Base-by-base conservation (phyloP, 2,113 vertebrate genomes). In the Dryoscopus gambensis region DNA sequence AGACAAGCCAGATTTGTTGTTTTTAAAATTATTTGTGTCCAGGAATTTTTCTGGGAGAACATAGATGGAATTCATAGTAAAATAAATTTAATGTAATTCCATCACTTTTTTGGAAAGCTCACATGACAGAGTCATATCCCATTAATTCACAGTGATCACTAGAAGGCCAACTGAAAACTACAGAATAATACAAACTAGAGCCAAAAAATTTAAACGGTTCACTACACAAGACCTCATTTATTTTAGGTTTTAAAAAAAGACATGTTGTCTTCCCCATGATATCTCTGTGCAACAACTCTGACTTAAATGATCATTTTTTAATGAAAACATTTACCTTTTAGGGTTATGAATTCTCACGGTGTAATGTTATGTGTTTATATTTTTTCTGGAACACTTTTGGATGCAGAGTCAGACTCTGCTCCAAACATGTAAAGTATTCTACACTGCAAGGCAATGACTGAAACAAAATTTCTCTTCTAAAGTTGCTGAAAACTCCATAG, bases 1-100 rank as follows among this genome's bases (percentile, higher is more conserved):
- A 95, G 90, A 92, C 74, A 96, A 92, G 28, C 44, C 71, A 89
- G 64, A 81, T 89, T 92, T 94, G 82, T 87, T 96, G 49, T 17
- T 90, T 87, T 71, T 69, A 92, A 96, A 95, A 95, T 95, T 94
- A 95, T 95, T 92, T 95, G 83, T 95, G 89, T 87, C 89, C 89
- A 95, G 76, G 69, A 96, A 68, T 83, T 95, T 95, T 95, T 94
- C 84, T 96, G 81, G 55, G 83, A 94, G 82, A 95, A 95, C 90
- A 95, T 89, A 83, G 79, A 84, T 52, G 64, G 93, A 97, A 97
- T 97, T 95, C 93, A 97, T 77, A 95, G 78, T 90, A 95, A 96
- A 97, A 95, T 95, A 95, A 95, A 95, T 96, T 95, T 84, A 93
- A 95, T 94, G 75, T 89, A 94, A 96, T 92, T 93, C 92, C 86